These are phyloP conservation scores for Torymus auratus DNA, from an alignment of 2,888 invertebrate genomes.

Conservation along the genomic window DNA sequence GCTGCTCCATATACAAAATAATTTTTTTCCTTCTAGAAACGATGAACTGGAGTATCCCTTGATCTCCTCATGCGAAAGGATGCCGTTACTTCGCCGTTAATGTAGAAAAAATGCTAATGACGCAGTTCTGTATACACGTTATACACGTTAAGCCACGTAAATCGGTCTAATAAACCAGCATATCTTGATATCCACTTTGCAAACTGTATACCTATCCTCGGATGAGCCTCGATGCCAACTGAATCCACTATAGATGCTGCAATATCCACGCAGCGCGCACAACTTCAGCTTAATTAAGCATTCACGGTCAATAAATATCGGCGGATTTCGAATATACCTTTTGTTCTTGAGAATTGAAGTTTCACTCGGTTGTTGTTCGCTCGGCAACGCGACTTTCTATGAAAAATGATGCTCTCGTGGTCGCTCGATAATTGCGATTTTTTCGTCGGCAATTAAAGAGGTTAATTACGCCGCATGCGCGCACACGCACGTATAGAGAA, in stretches of 20 bases:
- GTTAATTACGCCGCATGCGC: constrained; percentile 30
- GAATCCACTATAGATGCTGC: too few relatives aligned
- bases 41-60: background rate
- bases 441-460: constrained; percentile 31
- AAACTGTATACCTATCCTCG: too few relatives aligned
- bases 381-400: constrained; percentile 29
- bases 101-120: constrained; percentile 1
- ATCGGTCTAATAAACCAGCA: too few relatives aligned
- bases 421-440: constrained; percentile 18
- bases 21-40: background rate
- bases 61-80: background rate
- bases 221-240: too few relatives aligned
- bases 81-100: background rate
- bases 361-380: too few relatives aligned
- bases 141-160: too few relatives aligned
- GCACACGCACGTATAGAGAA: constrained; percentile 21
- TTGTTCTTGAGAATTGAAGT: constrained; percentile 1
- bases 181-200: too few relatives aligned
- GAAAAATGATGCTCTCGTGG: constrained; percentile 15
- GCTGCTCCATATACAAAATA: background rate
- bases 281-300: constrained; percentile 3
- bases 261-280: too few relatives aligned
- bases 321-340: background rate
- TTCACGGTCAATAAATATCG: constrained; percentile 18
- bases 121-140: background rate